Percentiles rank a stretch among this genome's conserved stretches.
Conservation (phyloP, 2,888 invertebrate genomes). For the Aphodius sticticus region DNA sequence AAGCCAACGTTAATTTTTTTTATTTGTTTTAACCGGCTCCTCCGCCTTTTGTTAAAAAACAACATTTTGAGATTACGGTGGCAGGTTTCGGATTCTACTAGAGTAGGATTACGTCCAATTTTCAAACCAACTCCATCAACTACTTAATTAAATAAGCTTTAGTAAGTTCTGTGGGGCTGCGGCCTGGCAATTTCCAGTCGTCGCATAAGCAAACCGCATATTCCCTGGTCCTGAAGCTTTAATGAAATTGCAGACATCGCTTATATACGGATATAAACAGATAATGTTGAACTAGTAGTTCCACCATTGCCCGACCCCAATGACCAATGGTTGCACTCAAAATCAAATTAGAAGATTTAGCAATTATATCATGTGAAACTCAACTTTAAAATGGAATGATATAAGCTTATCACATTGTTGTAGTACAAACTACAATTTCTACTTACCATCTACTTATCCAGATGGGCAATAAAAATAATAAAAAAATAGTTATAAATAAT, state of each 20-base stretch:
- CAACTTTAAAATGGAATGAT: no score
- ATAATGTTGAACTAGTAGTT: neutral
- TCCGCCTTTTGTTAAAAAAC: no score
- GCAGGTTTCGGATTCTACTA: neutral
- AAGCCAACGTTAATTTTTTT: no score
- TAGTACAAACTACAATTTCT: no score
- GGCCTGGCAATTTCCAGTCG: neutral
- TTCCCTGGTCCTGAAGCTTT: neutral
- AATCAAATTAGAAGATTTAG: no score
- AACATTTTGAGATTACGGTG: neutral
- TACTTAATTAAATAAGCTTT: conserved; percentile 4
- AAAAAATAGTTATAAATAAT: no score
- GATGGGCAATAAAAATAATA: no score
- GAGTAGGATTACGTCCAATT: neutral
- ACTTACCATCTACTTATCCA: no score
- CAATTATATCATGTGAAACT: no score
- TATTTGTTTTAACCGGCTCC: no score
- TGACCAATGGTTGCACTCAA: no score
- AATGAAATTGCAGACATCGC: neutral
- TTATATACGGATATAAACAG: neutral
- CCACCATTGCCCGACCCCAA: neutral
- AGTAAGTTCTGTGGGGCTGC: neutral
- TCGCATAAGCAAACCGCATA: neutral
- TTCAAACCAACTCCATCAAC: neutral
- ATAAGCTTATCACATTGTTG: no score